phyloP scores from a whole-genome alignment of 30 jellyfish, hydroid and myxozoan genomes.

The Nemopilema nomurai region DNA sequence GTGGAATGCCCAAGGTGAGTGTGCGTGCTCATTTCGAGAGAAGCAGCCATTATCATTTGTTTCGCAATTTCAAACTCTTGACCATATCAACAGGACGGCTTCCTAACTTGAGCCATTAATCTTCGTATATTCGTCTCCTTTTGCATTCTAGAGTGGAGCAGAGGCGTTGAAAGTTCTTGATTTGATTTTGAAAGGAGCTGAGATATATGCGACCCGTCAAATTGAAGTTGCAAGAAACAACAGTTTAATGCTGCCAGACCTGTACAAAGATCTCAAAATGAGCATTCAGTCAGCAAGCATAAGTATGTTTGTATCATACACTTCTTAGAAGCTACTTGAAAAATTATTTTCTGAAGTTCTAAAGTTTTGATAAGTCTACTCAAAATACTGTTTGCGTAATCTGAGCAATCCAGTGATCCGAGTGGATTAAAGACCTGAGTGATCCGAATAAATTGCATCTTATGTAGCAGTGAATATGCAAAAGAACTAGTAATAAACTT shows the following conservation, averaged over 20 bases:
- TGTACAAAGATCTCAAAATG: slow-evolving; percentile 22
- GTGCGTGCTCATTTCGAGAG: background rate
- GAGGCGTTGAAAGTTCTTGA: slow-evolving; percentile 41
- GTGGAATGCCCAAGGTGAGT: slow-evolving; percentile 78
- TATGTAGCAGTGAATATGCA: no score
- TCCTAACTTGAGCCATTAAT: background rate
- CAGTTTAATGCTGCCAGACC: slow-evolving; percentile 68
- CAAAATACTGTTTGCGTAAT: no score
- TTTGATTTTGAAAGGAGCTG: slow-evolving; percentile 32
- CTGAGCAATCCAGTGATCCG: no score
- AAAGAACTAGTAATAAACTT: no score
- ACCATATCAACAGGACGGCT: background rate
- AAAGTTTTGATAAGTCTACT: no score
- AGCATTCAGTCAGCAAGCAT: slow-evolving; percentile 17
- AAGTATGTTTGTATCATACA: slow-evolving; percentile 5
- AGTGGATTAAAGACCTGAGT: no score
- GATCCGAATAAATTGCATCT: no score
- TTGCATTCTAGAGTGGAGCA: slow-evolving; percentile 34
- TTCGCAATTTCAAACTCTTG: no score
- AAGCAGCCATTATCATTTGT: no score
- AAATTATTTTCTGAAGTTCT: background rate
- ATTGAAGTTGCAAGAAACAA: slow-evolving; percentile 34
- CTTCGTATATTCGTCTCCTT: background rate
- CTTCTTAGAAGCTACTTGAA: background rate
- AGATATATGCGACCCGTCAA: slow-evolving; percentile 33